Base-by-base conservation (phyloP, 2,113 vertebrate genomes). In the Entosphenus tridentatus region DNA sequence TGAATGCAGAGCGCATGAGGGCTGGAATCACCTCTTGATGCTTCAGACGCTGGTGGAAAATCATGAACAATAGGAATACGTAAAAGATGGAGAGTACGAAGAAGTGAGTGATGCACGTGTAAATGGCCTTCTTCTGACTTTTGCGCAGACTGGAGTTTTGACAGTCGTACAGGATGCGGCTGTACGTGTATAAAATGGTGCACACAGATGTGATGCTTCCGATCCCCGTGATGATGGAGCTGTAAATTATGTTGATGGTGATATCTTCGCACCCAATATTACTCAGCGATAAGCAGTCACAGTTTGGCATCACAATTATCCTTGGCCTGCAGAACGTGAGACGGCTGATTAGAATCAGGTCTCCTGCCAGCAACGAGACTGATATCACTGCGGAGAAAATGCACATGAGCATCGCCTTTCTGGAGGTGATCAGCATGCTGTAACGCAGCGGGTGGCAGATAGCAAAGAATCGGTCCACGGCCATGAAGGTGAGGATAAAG, bases 161-260 rank as follows among this genome's bases (percentile, higher is more conserved):
- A 62, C 62, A 65, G n/a, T 65, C 62, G 21, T 65, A 65, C 62
- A 65, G 21, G 62, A 65, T 65, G 62, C n/a, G 62, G 62, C n/a
- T 65, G 62, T 65, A 65, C 10, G 62, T 65, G 62, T 16, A n/a
- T 16, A 65, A 16, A 21, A 11, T 21, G n/a, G 21, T 21, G 62
- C 8, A 9, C n/a, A 65, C 9, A 21, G 21, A 21, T 16, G 10
- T 65, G 8, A 65, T 21, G 21, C n/a, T 65, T 65, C n/a, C 21
- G n/a, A 65, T n/a, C 8, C 8, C n/a, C n/a, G 62, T 65, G 10
- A 16, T n/a, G n/a, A 65, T 21, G 21, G 21, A 16, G n/a, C 62
- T 21, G 21, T 65, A 65, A 16, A 65, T 16, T 9, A n/a, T 65
- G 62, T 65, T 65, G 8, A 65, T 65, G 62, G 8, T 65, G 62